Evolutionary conservation across 2,113 vertebrate species (phyloP).

Genomic region (Anoura caudifer): DNA sequence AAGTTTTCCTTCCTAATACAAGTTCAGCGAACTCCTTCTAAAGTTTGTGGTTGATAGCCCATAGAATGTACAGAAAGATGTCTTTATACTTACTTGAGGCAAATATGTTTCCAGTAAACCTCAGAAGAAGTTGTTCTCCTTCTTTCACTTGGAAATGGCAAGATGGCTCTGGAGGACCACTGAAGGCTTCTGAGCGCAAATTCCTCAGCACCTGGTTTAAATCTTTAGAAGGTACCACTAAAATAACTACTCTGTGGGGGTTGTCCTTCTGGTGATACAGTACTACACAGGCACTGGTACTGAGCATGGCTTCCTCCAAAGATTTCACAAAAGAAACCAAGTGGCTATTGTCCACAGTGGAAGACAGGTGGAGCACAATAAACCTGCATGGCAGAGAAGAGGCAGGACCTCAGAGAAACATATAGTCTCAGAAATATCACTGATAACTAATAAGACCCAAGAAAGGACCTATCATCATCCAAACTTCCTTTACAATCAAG

Average conservation of each 20-base stretch:
- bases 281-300: constrained; percentile 80
- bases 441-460: background rate
- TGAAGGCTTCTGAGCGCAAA: constrained; percentile 79
- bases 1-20: background rate
- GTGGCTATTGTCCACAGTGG: constrained; percentile 68
- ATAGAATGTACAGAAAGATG: background rate
- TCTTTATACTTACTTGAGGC: constrained; percentile 81
- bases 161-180: constrained; percentile 81
- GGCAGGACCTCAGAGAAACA: background rate
- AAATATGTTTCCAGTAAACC: constrained; percentile 89
- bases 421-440: background rate
- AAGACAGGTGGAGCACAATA: constrained; percentile 83
- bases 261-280: constrained; percentile 80
- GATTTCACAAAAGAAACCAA: constrained; percentile 83
- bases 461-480: background rate
- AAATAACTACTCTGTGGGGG: constrained; percentile 76
- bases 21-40: background rate
- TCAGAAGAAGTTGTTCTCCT: constrained; percentile 87
- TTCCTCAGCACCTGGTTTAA: constrained; percentile 80
- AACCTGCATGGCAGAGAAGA: constrained; percentile 79
- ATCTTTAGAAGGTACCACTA: constrained; percentile 82
- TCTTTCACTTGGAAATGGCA: constrained; percentile 85
- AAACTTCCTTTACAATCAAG: background rate
- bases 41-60: background rate
- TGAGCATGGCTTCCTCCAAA: constrained; percentile 81